A percentile compares a stretch with the other conserved stretches of the same genome.
These are phyloP conservation scores for Coccyzus lansbergi DNA, from an alignment of 2,797 vertebrate genomes.

Conservation along the genomic window DNA sequence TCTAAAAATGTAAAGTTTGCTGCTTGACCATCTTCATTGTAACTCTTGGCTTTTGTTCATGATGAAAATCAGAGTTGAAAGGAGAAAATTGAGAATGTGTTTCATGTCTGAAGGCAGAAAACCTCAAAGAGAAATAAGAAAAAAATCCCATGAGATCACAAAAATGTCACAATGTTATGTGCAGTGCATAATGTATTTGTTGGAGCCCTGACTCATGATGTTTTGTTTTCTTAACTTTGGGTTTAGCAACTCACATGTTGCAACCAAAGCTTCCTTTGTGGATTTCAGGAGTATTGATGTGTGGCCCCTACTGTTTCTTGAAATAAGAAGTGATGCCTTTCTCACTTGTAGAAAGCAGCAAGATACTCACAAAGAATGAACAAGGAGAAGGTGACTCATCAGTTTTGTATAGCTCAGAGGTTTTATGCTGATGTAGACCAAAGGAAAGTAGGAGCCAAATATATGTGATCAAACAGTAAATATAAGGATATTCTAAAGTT, in stretches of 20 bases:
- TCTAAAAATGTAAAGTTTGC: background rate
- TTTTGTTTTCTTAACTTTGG: background rate
- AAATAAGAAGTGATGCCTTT: background rate
- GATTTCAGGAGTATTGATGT: background rate
- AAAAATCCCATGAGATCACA: background rate
- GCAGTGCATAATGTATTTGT: background rate
- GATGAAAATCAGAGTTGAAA: background rate
- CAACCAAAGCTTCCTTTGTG: background rate
- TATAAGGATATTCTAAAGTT: background rate
- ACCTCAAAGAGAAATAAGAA: background rate
- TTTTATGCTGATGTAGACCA: background rate
- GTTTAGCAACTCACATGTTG: background rate
- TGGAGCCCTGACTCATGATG: background rate
- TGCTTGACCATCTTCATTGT: background rate
- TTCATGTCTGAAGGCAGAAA: background rate
- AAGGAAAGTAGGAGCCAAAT: background rate
- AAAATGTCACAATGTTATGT: background rate
- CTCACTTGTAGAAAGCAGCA: background rate
- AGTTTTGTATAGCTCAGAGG: background rate
- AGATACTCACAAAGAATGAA: background rate
- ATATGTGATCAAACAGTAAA: background rate
- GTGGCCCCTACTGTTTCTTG: background rate
- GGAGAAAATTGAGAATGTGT: background rate
- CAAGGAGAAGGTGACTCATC: background rate
- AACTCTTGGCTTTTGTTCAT: background rate